Percentiles rank a stretch among this genome's conserved stretches.
Conservation (phyloP, 2,888 invertebrate species). For the Agrilus biguttatus region DNA sequence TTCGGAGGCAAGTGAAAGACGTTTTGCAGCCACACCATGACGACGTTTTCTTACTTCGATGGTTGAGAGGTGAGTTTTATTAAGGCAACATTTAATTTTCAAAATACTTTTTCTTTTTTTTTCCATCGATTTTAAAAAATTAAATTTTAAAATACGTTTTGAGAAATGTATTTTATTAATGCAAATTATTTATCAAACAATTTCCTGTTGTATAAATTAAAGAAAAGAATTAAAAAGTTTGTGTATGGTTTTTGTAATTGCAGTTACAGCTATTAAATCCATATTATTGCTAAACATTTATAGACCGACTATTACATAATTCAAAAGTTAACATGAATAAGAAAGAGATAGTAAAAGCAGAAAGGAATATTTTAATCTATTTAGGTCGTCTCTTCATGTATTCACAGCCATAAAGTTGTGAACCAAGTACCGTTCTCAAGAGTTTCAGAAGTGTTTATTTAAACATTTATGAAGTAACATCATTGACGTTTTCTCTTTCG, state of each 20-base stretch:
- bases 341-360: too few relatives aligned
- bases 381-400: not conserved
- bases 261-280: too few relatives aligned
- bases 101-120: too few relatives aligned
- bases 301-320: too few relatives aligned
- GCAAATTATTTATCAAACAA: not conserved
- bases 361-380: not conserved
- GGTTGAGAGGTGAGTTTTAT: conserved; percentile 58
- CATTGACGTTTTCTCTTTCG: conserved; percentile 2
- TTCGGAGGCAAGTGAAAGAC: conserved; percentile 56
- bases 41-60: conserved; percentile 64
- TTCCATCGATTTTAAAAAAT: too few relatives aligned
- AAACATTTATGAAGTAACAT: not conserved
- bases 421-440: not conserved
- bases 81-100: too few relatives aligned
- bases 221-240: not conserved
- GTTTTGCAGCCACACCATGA: conserved; percentile 55
- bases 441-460: not conserved
- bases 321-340: too few relatives aligned
- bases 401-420: too few relatives aligned
- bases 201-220: not conserved
- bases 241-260: too few relatives aligned
- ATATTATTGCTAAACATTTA: too few relatives aligned
- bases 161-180: not conserved
- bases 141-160: too few relatives aligned